Conservation (phyloP, 2,888 invertebrate species). For the Microplitis manilae region DNA sequence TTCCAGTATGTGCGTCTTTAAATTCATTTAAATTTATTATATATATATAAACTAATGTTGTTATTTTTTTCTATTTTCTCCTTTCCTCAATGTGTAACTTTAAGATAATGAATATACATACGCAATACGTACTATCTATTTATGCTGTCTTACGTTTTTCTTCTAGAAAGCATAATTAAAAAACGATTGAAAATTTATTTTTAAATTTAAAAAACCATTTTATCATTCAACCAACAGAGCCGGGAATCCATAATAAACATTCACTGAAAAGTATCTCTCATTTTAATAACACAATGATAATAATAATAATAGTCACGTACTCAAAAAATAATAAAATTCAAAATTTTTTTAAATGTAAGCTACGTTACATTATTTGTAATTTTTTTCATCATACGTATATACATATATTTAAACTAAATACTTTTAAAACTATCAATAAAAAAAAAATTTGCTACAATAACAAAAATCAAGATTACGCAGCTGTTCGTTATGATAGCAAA, state of each 20-base stretch:
- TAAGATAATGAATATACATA: conserved; percentile 57
- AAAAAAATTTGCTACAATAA: too few species aligned
- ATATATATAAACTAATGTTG: conserved; percentile 44
- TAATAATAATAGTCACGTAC: neutral
- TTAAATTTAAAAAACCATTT: neutral
- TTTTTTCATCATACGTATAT: neutral
- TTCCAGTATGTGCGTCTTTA: conserved; percentile 43
- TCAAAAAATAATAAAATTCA: neutral
- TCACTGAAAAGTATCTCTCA: neutral
- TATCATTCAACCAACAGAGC: neutral
- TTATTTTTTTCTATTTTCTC: neutral
- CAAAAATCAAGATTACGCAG: too few species aligned
- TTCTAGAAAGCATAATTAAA: conserved; percentile 54
- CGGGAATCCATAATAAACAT: neutral
- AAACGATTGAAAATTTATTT: conserved; percentile 20
- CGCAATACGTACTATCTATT: conserved; percentile 49
- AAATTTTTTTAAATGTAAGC: too few species aligned
- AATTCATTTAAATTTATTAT: conserved; percentile 32
- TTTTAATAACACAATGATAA: neutral
- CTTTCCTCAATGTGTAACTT: conserved; percentile 57
- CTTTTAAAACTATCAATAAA: neutral
- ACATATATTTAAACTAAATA: neutral
- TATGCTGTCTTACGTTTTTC: conserved; percentile 52
- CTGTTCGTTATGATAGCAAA: too few species aligned
- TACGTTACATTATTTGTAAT: neutral